phyloP scores from a whole-genome alignment of 1,140 invertebrate species.

The Caenorhabditis tropicalis region DNA sequence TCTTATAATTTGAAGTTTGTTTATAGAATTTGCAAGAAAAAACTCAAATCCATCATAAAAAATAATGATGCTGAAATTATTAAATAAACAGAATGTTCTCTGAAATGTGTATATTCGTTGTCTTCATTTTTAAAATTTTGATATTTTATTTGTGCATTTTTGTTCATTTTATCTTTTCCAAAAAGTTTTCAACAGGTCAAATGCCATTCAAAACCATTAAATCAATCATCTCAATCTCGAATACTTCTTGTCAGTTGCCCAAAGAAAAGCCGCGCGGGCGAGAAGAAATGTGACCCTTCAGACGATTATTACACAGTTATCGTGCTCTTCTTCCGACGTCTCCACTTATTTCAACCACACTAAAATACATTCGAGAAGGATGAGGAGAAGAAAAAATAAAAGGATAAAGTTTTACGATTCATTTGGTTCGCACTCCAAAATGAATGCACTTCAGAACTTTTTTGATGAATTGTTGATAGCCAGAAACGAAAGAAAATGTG shows the following conservation, averaged over 20 bases:
- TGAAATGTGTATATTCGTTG: no score
- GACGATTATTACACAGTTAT: slow-evolving; percentile 23
- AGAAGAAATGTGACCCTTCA: slow-evolving; percentile 30
- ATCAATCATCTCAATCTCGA: slow-evolving; percentile 35
- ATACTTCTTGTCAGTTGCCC: neutral
- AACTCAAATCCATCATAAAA: no score
- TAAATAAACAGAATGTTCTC: no score
- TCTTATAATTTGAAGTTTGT: no score
- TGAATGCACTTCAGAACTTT: neutral
- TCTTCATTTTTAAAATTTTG: no score
- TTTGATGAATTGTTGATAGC: slow-evolving; percentile 43
- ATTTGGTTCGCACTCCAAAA: neutral
- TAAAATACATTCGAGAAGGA: neutral
- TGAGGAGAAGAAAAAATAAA: neutral
- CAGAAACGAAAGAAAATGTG: neutral
- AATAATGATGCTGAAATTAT: no score
- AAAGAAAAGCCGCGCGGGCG: slow-evolving; percentile 35
- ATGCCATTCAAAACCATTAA: slow-evolving; percentile 12
- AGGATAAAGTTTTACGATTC: neutral
- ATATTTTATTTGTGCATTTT: no score
- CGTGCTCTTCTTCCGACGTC: neutral
- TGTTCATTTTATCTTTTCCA: no score
- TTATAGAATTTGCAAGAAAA: no score
- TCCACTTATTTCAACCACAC: neutral
- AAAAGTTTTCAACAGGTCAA: neutral